phyloP scores from a whole-genome alignment of 2,113 vertebrate species.

The Nymphicus hollandicus region DNA sequence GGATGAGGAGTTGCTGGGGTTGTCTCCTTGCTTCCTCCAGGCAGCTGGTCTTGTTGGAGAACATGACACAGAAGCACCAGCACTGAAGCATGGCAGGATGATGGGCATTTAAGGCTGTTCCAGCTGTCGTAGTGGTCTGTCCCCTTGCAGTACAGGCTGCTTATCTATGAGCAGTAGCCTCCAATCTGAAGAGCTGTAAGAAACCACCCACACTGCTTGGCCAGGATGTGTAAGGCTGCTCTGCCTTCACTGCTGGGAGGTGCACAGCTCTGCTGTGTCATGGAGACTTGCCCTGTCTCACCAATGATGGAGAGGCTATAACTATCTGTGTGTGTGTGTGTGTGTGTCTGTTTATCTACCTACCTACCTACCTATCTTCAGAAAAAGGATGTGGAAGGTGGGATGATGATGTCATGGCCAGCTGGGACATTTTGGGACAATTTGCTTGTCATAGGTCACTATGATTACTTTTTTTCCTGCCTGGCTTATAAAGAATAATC shows the following conservation, averaged over 20 bases:
- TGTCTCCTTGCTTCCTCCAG: neutral
- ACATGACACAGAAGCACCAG: neutral
- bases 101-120: neutral
- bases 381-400: neutral
- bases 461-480: neutral
- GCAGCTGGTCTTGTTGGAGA: neutral
- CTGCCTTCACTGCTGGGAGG: neutral
- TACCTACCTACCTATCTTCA: neutral
- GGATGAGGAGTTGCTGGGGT: neutral
- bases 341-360: neutral
- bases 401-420: neutral
- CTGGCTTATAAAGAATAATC: neutral
- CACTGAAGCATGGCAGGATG: too few relatives aligned
- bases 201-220: neutral
- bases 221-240: neutral
- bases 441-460: neutral
- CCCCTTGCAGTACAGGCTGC: neutral
- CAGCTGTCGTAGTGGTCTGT: fast-evolving
- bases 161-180: neutral
- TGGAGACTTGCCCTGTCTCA: neutral
- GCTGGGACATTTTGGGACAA: neutral
- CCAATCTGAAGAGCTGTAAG: neutral
- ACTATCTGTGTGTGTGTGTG: neutral
- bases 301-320: too few relatives aligned
- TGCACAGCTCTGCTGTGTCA: fast-evolving